Evolutionary conservation across 2,797 vertebrate species (phyloP), one percentile per base, ranked within the genome.

Genomic region (Epinephelus coioides): DNA sequence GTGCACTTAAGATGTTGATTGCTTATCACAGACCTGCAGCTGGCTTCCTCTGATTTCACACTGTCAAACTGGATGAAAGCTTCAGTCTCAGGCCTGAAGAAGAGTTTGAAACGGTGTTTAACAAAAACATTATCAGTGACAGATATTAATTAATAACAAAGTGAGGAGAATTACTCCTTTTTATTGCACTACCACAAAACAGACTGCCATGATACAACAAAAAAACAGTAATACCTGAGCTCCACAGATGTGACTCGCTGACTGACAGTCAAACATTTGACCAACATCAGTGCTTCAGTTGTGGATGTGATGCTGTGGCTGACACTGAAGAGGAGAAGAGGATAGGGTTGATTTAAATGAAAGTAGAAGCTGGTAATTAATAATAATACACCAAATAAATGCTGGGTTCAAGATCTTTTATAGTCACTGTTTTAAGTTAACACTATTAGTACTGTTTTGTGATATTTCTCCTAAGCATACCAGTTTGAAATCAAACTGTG

Each of bases 141-240:
- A 50, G 12, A 50, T 34, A 40, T 34, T 34, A 34, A 34, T 34
- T 34, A 43, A 11, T 43, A 12, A 43, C 40, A 43, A 10, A 12
- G 9, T 11, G 9, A 43, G 14, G 15, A 46, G 8, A 34, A 34
- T 34, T 34, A 46, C 10, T 65, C 6, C 4, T 43, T 12, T 46
- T 46, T 11, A 19, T 27, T 44, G 5, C 17, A 12, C 11, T 7
- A 57, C 11, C 4, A 55, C 14, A 18, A 6, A 53, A 51, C 19
- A 19, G 4, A 61, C 19, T 18, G 2, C 19, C 7, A 47, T 2
- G 0, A n/a, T 30, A 13, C 19, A 70, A 34, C 7, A 6, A 13
- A 71, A 51, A 15, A 13, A 5, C 59, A 61, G 51, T 34, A 2
- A 8, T 85, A 98, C 97, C 96, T 92, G 82, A 98, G 92, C 34